Evolutionary conservation across 2,888 invertebrate species (phyloP).

Genomic region (Mactromeris polynyma): DNA sequence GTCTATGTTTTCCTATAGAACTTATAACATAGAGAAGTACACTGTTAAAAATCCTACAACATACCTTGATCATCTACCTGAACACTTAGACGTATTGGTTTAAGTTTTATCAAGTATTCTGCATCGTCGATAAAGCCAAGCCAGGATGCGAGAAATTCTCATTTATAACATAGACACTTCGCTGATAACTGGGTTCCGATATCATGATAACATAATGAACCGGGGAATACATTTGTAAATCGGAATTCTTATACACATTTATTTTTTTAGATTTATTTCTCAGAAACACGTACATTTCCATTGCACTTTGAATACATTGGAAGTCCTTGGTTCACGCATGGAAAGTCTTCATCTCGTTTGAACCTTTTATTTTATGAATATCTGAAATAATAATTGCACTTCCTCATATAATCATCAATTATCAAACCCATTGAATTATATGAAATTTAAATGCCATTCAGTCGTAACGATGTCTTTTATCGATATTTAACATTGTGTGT

Average conservation of each 20-base stretch:
- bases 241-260: background rate
- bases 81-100: background rate
- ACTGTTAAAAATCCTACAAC: background rate
- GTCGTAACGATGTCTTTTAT: no score
- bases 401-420: no score
- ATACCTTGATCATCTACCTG: background rate
- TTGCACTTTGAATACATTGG: no score
- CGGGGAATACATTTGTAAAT: background rate
- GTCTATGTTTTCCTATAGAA: background rate
- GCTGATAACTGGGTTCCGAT: background rate
- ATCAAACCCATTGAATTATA: no score
- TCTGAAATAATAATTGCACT: no score
- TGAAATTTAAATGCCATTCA: no score
- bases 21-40: background rate
- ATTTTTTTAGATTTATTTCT: background rate
- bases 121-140: background rate
- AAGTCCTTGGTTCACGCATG: no score
- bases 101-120: background rate
- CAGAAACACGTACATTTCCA: background rate
- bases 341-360: no score
- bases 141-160: background rate
- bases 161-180: background rate
- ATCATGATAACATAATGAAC: background rate
- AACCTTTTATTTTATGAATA: no score
- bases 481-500: no score